Evolutionary conservation across 35 echinoderm and acorn worm species (phyloP).

Genomic region (Hemicentrotus pulcherrimus): DNA sequence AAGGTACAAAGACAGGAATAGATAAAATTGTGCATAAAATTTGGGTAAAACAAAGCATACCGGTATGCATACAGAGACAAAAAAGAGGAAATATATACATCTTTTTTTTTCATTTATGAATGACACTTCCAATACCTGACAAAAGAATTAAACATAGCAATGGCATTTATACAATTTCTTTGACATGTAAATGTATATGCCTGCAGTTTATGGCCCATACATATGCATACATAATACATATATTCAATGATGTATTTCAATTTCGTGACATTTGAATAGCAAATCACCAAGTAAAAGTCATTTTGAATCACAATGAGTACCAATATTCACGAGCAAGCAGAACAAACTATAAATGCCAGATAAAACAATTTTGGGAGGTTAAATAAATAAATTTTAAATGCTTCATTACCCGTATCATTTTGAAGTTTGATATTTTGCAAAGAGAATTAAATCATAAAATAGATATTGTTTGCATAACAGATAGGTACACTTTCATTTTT

Average conservation of each 20-base stretch:
- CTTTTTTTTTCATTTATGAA: too few species aligned
- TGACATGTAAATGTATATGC: too few species aligned
- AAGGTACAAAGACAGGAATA: not conserved
- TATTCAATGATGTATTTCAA: not conserved
- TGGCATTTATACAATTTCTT: too few species aligned
- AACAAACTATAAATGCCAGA: not conserved
- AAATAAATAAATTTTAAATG: not conserved
- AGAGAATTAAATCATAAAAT: not conserved
- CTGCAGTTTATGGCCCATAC: too few species aligned
- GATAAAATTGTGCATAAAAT: not conserved
- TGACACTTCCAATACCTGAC: too few species aligned
- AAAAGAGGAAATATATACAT: too few species aligned
- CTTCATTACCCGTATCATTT: not conserved
- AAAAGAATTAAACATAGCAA: too few species aligned
- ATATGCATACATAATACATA: not conserved
- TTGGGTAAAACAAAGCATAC: not conserved
- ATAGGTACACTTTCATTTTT: not conserved
- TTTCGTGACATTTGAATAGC: not conserved
- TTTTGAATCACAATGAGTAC: not conserved
- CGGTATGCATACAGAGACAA: too few species aligned
- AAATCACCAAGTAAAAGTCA: not conserved
- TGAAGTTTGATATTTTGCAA: not conserved
- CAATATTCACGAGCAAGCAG: too few species aligned
- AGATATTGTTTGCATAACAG: not conserved
- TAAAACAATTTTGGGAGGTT: not conserved